Base-by-base conservation (phyloP, 2,888 invertebrate species). In the Drosophila limbata region DNA sequence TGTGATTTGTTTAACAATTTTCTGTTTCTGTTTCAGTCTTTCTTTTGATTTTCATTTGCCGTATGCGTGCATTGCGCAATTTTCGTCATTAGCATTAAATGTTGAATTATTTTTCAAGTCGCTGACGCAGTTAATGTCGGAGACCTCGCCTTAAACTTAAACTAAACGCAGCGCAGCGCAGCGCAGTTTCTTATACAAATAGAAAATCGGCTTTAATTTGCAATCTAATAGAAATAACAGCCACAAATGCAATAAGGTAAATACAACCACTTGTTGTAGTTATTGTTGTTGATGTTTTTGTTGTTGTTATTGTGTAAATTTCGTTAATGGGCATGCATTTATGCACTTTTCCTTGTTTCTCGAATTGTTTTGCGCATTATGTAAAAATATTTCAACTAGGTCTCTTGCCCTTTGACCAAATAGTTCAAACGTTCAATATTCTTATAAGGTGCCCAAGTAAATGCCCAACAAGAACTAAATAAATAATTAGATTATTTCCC, bases 51-150 rank as follows among this genome's bases (percentile, higher is more conserved):
- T 44, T 44, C 44, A 44, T 44, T 44, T 47, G 47, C n/a, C 37
- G 19, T 66, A 62, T 83, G 83, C 83, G 83, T 83, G 83, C 83
- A 79, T 83, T 85, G 83, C 83, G 84, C 83, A 83, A 88, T 83
- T 83, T 88, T 89, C 86, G 84, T 90, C 91, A 90, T 90, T 91
- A 90, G 86, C 90, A 89, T 90, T 88, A 85, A 87, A 89, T 88
- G 83, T 89, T 91, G 84, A 90, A 90, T 91, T 91, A 90, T 90
- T 91, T 90, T 89, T 87, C 88, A 88, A 89, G 74, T 78, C 85
- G 89, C 72, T 89, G 85, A 82, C 89, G 88, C 88, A 86, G 88
- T 82, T 86, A 86, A 86, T 86, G 88, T 73, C 77, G 70, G 70
- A 71, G 81, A 81, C 81, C 75, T 71, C 67, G 77, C 55, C 66